These are phyloP conservation scores for Drosophila bifasciata DNA, from an alignment of 1,140 invertebrate genomes.

Conservation along the genomic window DNA sequence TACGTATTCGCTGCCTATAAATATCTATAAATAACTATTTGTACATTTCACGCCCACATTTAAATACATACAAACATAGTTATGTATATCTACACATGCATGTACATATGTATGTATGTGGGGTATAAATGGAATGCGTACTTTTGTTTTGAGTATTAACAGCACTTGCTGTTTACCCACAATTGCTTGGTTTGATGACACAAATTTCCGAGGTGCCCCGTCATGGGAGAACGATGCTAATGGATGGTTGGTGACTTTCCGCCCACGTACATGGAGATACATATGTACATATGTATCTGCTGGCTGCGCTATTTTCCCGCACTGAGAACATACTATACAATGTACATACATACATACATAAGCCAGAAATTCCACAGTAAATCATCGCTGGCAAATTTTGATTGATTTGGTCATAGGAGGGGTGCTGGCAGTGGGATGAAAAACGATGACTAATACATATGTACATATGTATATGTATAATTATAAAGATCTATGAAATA, in stretches of 20 bases:
- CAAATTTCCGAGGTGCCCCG: slow-evolving; percentile 65
- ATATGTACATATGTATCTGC: too few species aligned
- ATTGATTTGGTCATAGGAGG: slow-evolving; percentile 61
- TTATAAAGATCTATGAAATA: background rate
- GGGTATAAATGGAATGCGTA: background rate
- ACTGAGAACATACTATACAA: too few species aligned
- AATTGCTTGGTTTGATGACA: slow-evolving; percentile 27
- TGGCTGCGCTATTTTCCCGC: slow-evolving; percentile 57
- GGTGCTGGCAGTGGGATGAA: slow-evolving; percentile 41
- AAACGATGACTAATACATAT: slow-evolving; percentile 35
- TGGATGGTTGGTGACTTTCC: slow-evolving; percentile 6
- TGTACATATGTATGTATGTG: background rate
- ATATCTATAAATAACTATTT: slow-evolving; percentile 17
- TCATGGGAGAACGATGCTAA: slow-evolving; percentile 50
- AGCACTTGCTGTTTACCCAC: slow-evolving; percentile 17
- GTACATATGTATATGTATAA: slow-evolving; percentile 5
- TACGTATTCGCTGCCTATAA: slow-evolving; percentile 9
- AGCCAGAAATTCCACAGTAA: slow-evolving; percentile 74
- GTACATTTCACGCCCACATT: background rate
- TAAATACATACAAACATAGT: background rate
- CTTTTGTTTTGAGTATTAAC: slow-evolving; percentile 23
- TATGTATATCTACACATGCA: too few species aligned
- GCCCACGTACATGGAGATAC: slow-evolving; percentile 55
- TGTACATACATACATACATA: slow-evolving; percentile 66
- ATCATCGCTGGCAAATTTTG: slow-evolving; percentile 71